These are phyloP conservation scores for Euplagia quadripunctaria DNA, from an alignment of 2,888 invertebrate species.

Conservation along the genomic window DNA sequence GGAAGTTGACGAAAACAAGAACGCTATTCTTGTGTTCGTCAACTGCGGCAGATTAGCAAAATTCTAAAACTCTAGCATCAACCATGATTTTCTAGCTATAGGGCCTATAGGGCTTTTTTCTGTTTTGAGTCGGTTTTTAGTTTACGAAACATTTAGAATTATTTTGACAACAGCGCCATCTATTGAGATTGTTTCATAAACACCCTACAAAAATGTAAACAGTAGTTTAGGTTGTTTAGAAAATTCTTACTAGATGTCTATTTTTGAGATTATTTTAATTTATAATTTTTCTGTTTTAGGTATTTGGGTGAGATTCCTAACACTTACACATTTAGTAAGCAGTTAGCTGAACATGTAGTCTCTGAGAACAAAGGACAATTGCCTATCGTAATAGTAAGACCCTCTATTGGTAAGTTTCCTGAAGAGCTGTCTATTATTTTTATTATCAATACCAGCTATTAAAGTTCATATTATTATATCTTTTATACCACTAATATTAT, in stretches of 20 bases:
- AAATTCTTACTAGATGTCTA: background rate
- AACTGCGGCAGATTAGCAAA: too few relatives aligned
- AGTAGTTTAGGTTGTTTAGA: background rate
- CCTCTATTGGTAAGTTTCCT: slow-evolving; percentile 92
- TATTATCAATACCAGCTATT: too few relatives aligned
- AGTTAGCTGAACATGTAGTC: slow-evolving; percentile 94
- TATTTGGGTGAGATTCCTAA: slow-evolving; percentile 91
- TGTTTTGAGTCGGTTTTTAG: too few relatives aligned
- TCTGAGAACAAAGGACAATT: slow-evolving; percentile 89
- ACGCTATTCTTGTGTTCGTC: too few relatives aligned
- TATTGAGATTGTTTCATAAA: background rate
- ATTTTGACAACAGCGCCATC: background rate
- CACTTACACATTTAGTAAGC: slow-evolving; percentile 97
- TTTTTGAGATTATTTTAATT: background rate
- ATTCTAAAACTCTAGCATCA: too few relatives aligned
- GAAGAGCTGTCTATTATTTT: too few relatives aligned
- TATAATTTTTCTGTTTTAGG: slow-evolving; percentile 63
- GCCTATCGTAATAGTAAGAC: slow-evolving; percentile 93
- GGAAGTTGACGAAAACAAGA: too few relatives aligned
- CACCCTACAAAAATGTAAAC: background rate
- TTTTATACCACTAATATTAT: too few relatives aligned
- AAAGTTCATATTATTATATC: too few relatives aligned
- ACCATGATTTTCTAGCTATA: too few relatives aligned
- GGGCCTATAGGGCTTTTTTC: too few relatives aligned
- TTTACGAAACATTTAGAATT: background rate